Percentiles rank a stretch among this genome's conserved stretches.
Evolutionary conservation across 1,140 invertebrate species (phyloP).

Genomic region (Branchinecta lynchi): DNA sequence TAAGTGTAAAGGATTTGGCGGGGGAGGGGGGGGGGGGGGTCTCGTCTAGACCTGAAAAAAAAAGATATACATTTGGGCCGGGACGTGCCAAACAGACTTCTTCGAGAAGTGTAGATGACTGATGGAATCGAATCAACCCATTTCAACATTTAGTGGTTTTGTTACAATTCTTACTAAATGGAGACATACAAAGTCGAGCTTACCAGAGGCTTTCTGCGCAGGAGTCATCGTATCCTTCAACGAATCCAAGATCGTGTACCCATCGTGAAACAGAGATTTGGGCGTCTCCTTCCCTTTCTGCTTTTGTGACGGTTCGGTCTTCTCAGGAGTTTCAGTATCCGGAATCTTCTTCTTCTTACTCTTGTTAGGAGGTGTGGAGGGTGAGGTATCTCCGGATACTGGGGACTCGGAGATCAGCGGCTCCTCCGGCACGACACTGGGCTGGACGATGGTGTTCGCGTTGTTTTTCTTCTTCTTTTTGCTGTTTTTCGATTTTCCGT

Average conservation of each 20-base stretch:
- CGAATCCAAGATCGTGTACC: slow-evolving; percentile 20
- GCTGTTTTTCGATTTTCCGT: slow-evolving; percentile 48
- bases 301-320: slow-evolving; percentile 16
- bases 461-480: slow-evolving; percentile 50
- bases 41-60: no score
- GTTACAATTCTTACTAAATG: no score
- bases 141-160: no score
- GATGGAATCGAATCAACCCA: no score
- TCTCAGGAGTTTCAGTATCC: slow-evolving; percentile 15
- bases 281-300: slow-evolving; percentile 20
- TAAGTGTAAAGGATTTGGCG: no score
- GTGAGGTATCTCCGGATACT: background rate
- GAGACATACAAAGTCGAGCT: no score
- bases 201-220: slow-evolving; percentile 16
- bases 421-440: slow-evolving; percentile 1
- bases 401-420: background rate
- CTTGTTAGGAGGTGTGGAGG: slow-evolving; percentile 13
- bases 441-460: slow-evolving; percentile 15
- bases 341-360: slow-evolving; percentile 16
- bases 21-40: no score
- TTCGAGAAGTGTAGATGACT: no score
- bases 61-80: no score
- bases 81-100: no score
- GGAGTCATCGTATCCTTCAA: slow-evolving; percentile 17
- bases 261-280: slow-evolving; percentile 19